Percentiles rank a stretch among this genome's conserved stretches.
phyloP scores from a whole-genome alignment of 2,797 vertebrate species.

The Eulemur mongoz region DNA sequence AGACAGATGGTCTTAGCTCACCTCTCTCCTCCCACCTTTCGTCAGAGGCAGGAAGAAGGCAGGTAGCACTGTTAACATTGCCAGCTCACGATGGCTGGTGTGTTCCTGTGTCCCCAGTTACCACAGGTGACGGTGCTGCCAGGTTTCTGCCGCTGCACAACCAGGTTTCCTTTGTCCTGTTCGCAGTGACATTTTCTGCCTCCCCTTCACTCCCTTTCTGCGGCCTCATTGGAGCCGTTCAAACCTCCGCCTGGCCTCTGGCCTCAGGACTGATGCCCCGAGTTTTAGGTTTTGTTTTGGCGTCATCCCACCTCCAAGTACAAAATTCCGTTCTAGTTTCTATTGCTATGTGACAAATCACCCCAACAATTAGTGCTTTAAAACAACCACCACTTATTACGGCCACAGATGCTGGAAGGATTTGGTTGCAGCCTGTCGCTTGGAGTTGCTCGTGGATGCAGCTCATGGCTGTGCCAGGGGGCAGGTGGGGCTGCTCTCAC shows the following conservation, averaged over 20 bases:
- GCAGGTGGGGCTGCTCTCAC: rapidly evolving
- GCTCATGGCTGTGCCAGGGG: too few relatives aligned
- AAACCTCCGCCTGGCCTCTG: rapidly evolving
- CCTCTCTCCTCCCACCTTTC: neutral
- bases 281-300: too few relatives aligned
- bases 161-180: neutral
- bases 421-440: too few relatives aligned
- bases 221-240: too few relatives aligned
- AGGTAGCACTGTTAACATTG: neutral
- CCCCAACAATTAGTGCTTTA: rapidly evolving
- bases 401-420: neutral
- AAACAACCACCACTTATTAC: rapidly evolving
- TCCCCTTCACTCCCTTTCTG: neutral
- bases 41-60: neutral
- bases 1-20: rapidly evolving
- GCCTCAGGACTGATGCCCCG: too few relatives aligned
- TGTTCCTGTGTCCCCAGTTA: rapidly evolving
- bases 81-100: rapidly evolving
- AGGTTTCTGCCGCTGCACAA: neutral
- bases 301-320: too few relatives aligned
- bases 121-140: rapidly evolving
- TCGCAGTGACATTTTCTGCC: rapidly evolving
- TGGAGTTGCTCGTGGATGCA: too few relatives aligned
- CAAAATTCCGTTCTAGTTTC: neutral
- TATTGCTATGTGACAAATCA: neutral